A percentile compares a stretch with the other conserved stretches of the same genome.
phyloP scores from a whole-genome alignment of 2,113 vertebrate species.

The Sinocyclocheilus maitianheensis region DNA sequence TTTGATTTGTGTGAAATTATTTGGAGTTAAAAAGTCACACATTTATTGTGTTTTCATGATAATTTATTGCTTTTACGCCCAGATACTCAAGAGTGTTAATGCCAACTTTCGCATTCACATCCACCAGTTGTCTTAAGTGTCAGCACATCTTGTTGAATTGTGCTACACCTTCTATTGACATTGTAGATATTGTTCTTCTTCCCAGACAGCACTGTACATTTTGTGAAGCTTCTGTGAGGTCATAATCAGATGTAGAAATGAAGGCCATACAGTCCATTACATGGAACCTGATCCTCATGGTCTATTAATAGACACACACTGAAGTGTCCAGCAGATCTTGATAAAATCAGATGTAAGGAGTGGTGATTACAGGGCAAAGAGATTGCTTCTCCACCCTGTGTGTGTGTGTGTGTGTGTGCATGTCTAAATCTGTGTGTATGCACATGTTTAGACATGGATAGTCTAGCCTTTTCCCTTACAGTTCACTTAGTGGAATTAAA shows the following conservation, averaged over 20 bases:
- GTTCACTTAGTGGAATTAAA: background rate
- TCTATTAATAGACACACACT: conserved; percentile 72
- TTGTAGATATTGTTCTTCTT: background rate
- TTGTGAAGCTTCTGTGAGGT: background rate
- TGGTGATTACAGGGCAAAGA: conserved; percentile 58
- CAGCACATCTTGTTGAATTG: background rate
- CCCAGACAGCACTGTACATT: background rate
- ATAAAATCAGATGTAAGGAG: conserved; percentile 55
- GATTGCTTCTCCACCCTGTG: conserved; percentile 22
- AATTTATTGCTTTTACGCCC: background rate
- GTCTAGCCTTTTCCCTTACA: background rate
- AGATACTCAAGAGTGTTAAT: background rate
- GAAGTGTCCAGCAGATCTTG: conserved; percentile 55
- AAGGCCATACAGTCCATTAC: conserved; percentile 22
- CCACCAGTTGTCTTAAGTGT: background rate
- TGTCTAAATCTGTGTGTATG: background rate
- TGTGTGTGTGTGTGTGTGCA: too few species aligned
- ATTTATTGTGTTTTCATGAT: background rate
- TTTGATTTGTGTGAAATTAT: too few species aligned
- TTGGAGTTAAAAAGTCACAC: background rate
- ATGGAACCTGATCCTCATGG: conserved; percentile 59
- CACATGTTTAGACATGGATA: conserved; percentile 5
- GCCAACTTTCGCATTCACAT: background rate
- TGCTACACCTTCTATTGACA: background rate
- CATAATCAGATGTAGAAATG: conserved; percentile 30